Evolutionary conservation across 1,140 invertebrate genomes (phyloP).

Genomic region (Euschistus heros): DNA sequence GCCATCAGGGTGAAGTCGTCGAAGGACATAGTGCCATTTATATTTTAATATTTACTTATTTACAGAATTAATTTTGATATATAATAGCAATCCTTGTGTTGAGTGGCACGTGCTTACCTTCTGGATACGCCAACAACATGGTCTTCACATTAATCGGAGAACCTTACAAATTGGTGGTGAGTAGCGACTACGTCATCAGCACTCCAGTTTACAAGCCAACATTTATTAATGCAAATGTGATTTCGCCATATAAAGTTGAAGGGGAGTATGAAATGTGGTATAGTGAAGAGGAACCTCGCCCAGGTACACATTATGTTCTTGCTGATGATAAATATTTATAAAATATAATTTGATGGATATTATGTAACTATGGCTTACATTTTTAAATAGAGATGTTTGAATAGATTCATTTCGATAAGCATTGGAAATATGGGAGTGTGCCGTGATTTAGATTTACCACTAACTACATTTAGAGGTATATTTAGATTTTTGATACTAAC

Average conservation of each 20-base stretch:
- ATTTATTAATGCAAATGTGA: conserved; percentile 11
- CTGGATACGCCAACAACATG: conserved; percentile 20
- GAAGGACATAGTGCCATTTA: neutral
- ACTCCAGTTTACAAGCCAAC: conserved; percentile 20
- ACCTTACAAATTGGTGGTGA: conserved; percentile 18
- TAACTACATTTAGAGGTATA: no score
- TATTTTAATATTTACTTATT: neutral
- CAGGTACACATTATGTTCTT: conserved; percentile 16
- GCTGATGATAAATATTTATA: no score
- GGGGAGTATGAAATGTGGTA: conserved; percentile 16
- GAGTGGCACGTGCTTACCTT: conserved; percentile 21
- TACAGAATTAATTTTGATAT: neutral
- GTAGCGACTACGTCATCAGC: conserved; percentile 6
- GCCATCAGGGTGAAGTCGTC: no score
- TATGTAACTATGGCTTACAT: no score
- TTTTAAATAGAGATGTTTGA: no score
- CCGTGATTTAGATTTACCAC: no score
- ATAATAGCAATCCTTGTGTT: conserved; percentile 18
- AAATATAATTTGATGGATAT: no score
- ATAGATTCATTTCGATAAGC: no score
- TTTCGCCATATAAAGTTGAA: conserved; percentile 18
- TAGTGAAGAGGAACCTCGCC: conserved; percentile 18
- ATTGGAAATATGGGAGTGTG: no score
- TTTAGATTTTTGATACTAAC: no score
- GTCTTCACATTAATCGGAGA: conserved; percentile 21